Evolutionary conservation across 1,140 invertebrate genomes (phyloP), one percentile per base, ranked within the genome.

Genomic region (Oncopeltus fasciatus): DNA sequence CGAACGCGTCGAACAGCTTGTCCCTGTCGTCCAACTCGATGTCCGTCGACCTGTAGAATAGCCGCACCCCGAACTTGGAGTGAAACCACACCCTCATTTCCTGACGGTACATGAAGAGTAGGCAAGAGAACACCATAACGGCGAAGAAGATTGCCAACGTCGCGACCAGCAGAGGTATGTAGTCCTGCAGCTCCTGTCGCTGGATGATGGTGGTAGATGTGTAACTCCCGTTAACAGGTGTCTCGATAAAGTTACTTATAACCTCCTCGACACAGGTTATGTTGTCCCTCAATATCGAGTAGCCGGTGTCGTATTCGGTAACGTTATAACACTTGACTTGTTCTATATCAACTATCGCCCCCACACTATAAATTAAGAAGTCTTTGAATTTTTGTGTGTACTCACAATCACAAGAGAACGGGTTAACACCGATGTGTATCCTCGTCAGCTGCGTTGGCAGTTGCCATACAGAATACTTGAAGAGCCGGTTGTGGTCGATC

Each of bases 1-100:
- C 82, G 73, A 95, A 95, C 12, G 91, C 91, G 70, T 96, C 92
- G 72, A 92, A 95, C 21, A 92, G 78, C 73, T 93, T 93, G 74
- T 92, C 90, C 1, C 86, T 78, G 66, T 90, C 87, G 67, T 87
- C 84, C 60, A 81, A 77, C 64, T 90, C 87, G 60, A 83, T 76
- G 68, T 88, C 86, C 64, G 81, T 81, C 33, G 78, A 78, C 61
- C 83, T 80, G 69, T 88, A 86, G 69, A 86, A 90, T 65, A 93
- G 78, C 43, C 90, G 76, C 1, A 94, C 81, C 14, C 90, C 90
- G 72, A 90, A 94, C 57, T 85, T 83, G 29, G 90, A 87, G 77
- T 93, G 88, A 65, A 89, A 85, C 89, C 90, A 93, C 11, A 95
- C 87, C 63, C 88, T 78, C 73, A 95, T 82, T 72, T 92, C 86